Base-by-base conservation (phyloP, 64 coral and sea anemone genomes). In the Trachythela sp. region DNA sequence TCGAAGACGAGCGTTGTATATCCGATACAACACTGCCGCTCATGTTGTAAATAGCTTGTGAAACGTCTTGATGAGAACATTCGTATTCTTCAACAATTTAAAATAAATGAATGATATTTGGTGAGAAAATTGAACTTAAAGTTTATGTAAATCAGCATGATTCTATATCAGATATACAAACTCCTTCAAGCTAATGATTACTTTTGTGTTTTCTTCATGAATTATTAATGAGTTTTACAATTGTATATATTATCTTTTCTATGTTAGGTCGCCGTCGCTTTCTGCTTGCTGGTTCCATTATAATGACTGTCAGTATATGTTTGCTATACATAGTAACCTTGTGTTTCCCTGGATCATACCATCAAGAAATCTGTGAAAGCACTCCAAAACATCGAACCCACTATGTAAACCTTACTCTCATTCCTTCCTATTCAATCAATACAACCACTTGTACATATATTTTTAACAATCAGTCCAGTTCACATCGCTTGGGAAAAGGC, bases 241-340 rank as follows among this genome's bases (percentile, higher is more conserved):
- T 4, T 45, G 42, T 45, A 45, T 45, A 43, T 92, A 2, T 52
- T 89, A 4, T 38, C 60, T 48, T 76, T 31, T 85, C 11, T 32
- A 13, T 56, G 15, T 1, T 22, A 99, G 96, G 96, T 29, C 93
- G 96, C 24, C 93, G 96, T 64, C 91, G 93, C 1, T 99, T 99
- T 77, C 77, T 99, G 8, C 83, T 99, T 17, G 86, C 92, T 48
- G 91, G 96, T 49, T 90, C 92, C 40, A 93, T 86, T 15, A 14
- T 87, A 9, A 99, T 99, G 96, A 77, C 93, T 15, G 39, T 93
- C 30, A 95, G 91, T 20, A 91, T 99, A 22, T 48, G 92, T 11
- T 45, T 87, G 10, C 83, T 99, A 13, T 94, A 86, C 13, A 58
- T 91, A 8, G 90, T 93, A 2, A 86, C 93, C 85, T 9, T 87